A percentile compares a stretch with the other conserved stretches of the same genome.
Evolutionary conservation across 2,888 invertebrate genomes (phyloP).

Genomic region (Monochamus alternatus): DNA sequence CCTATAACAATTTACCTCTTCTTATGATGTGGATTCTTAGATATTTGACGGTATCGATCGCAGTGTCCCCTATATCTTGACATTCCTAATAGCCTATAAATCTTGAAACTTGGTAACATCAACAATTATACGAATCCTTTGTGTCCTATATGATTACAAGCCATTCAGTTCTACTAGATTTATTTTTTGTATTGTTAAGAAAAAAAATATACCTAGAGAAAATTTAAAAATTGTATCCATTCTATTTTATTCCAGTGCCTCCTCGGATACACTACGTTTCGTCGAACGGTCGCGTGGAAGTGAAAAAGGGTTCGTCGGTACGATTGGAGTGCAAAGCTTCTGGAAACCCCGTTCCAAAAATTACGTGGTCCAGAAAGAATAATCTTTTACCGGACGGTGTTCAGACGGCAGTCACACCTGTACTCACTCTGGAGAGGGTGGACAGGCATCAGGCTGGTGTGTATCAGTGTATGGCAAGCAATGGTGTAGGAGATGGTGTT

Average conservation of each 20-base stretch:
- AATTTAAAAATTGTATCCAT: too few relatives aligned
- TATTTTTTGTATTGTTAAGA: too few relatives aligned
- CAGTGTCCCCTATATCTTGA: too few relatives aligned
- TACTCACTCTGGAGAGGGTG: constrained; percentile 76
- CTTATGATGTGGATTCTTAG: too few relatives aligned
- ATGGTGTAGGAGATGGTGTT: constrained; percentile 77
- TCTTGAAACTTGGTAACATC: too few relatives aligned
- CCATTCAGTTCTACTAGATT: too few relatives aligned
- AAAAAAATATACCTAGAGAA: too few relatives aligned
- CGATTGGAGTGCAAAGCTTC: constrained; percentile 72
- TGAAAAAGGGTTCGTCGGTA: constrained; percentile 74
- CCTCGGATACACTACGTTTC: constrained; percentile 78
- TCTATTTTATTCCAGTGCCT: constrained; percentile 73
- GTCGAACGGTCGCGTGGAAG: constrained; percentile 77
- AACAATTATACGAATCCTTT: too few relatives aligned
- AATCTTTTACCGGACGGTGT: constrained; percentile 75
- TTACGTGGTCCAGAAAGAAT: constrained; percentile 74
- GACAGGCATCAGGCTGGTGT: constrained; percentile 78
- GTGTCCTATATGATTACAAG: too few relatives aligned
- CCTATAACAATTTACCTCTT: too few relatives aligned
- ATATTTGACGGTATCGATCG: too few relatives aligned
- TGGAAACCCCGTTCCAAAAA: constrained; percentile 73
- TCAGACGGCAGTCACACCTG: constrained; percentile 76
- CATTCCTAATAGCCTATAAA: too few relatives aligned
- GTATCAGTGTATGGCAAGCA: constrained; percentile 77